Base-by-base conservation (phyloP, 2,113 vertebrate genomes). In the Accipiter cooperii region DNA sequence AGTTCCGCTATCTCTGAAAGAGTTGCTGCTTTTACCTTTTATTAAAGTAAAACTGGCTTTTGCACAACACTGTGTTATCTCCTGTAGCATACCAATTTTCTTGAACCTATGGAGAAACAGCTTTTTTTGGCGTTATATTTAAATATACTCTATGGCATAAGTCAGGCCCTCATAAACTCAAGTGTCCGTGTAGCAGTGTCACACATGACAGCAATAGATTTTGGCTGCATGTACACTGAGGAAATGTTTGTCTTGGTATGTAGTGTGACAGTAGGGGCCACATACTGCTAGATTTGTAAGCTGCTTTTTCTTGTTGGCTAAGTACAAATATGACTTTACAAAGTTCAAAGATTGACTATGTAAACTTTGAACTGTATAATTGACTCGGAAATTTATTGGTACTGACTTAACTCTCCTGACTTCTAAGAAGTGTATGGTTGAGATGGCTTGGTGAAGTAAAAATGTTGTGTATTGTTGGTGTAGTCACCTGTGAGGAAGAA, bases 341-440 rank as follows among this genome's bases (percentile, higher is more conserved):
- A 8, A 61, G 58, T 63, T 61, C 84, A 46, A 77, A 19, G 54
- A 34, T 16, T 10, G 22, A 10, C 34, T n/a, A 1, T 19, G 28
- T 46, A 36, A 75, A 46, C 20, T 55, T 78, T 33, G 28, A 76
- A 44, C 24, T 40, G 22, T 55, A 3, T 7, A 64, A 17, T 10
- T 84, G 49, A 26, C 46, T 85, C 87, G 16, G 26, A 26, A 54
- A 42, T 73, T 25, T 85, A 17, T 54, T 76, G 38, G 5, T 85
- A 15, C 18, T 71, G 14, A 13, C 44, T 16, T 25, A 58, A 49
- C 38, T 38, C 15, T 54, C 0, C 51, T 58, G 68, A 49, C 28
- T 70, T 77, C 12, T 66, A 13, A 66, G 73, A 25, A 90, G 22
- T 0, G 0, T 69, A 24, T 34, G 0, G 4, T 52, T 84, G 31